Conservation (phyloP, 2,797 vertebrate species). For the Neosalanx taihuensis region DNA sequence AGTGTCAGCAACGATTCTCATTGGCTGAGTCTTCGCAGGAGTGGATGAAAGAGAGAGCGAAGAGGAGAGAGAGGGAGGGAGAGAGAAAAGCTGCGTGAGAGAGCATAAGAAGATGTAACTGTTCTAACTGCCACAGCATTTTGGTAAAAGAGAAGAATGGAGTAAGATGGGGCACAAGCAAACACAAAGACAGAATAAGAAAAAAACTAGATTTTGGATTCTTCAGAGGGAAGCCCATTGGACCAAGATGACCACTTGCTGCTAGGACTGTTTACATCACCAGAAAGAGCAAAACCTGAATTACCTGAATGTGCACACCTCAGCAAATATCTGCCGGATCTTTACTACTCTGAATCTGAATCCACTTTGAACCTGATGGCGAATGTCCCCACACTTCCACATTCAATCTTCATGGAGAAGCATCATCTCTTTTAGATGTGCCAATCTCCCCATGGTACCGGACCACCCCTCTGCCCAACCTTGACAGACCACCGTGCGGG, state of each 20-base stretch:
- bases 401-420: conserved; percentile 26
- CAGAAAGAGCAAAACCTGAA: conserved; percentile 37
- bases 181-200: conserved; percentile 9
- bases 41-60: conserved; percentile 45
- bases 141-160: conserved; percentile 38
- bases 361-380: conserved; percentile 31
- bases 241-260: conserved; percentile 47
- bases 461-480: conserved; percentile 44
- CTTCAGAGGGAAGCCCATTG: conserved; percentile 17
- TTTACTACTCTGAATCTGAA: conserved; percentile 23
- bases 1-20: conserved; percentile 58
- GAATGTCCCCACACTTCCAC: conserved; percentile 32
- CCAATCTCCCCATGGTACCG: conserved; percentile 23
- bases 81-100: conserved; percentile 25
- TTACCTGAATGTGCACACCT: conserved; percentile 44
- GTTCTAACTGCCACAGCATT: conserved; percentile 52
- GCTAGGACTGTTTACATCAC: conserved; percentile 20
- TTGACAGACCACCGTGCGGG: conserved; percentile 35
- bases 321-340: conserved; percentile 32
- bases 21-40: conserved; percentile 65
- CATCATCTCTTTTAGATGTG: conserved; percentile 53
- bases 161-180: conserved; percentile 34
- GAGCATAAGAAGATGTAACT: conserved; percentile 62
- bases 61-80: conserved; percentile 25
- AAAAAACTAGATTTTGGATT: conserved; percentile 18